phyloP scores from a whole-genome alignment of 2,797 vertebrate genomes.

The Macrochelys suwanniensis region DNA sequence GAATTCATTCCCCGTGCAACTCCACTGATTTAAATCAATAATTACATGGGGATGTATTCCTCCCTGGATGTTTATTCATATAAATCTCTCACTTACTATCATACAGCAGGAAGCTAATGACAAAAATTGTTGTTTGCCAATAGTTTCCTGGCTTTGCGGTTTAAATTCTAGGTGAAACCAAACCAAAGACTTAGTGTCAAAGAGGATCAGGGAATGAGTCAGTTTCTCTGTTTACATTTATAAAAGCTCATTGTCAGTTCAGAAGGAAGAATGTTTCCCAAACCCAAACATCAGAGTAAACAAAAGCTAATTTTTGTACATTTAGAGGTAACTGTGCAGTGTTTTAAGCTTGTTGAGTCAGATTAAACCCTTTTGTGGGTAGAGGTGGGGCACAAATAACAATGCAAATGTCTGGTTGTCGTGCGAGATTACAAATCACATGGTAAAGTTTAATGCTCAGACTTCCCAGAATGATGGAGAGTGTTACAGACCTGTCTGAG shows the following conservation, averaged over 20 bases:
- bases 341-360: neutral
- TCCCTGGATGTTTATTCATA: neutral
- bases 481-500: neutral
- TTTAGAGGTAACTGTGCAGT: neutral
- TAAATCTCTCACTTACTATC: neutral
- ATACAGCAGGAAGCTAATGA: neutral
- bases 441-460: neutral
- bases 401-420: neutral
- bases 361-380: neutral
- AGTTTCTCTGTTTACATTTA: neutral
- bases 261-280: conserved; percentile 24
- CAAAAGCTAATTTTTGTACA: neutral
- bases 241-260: conserved; percentile 20
- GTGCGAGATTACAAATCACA: neutral
- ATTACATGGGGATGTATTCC: conserved; percentile 13
- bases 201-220: conserved; percentile 15
- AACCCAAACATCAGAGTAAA: conserved; percentile 4
- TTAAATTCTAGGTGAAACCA: conserved; percentile 30
- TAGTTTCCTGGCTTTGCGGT: neutral
- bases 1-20: neutral
- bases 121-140: neutral
- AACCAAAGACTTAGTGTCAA: neutral
- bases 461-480: neutral
- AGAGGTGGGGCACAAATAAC: neutral
- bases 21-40: conserved; percentile 24